Conservation (phyloP, 2,888 invertebrate genomes). For the Nemapogon koenigi region DNA sequence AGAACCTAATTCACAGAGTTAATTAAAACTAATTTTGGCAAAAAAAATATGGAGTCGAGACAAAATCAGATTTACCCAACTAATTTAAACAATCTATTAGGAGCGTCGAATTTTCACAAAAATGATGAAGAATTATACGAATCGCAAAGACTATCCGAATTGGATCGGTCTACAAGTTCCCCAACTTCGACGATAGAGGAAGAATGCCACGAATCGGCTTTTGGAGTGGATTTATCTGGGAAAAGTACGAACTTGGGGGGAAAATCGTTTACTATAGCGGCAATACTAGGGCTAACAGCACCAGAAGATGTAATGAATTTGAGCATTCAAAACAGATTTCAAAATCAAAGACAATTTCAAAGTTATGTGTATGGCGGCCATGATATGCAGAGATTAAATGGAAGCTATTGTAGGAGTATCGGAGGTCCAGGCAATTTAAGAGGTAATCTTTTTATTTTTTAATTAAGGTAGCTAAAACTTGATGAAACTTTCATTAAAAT, state of each 20-base stretch:
- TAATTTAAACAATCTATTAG: conserved; percentile 41
- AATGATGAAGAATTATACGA: conserved; percentile 35
- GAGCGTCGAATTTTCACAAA: conserved; percentile 41
- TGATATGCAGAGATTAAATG: conserved; percentile 44
- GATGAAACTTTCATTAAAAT: too few relatives aligned
- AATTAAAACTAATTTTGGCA: conserved; percentile 13
- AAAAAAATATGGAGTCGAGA: conserved; percentile 42
- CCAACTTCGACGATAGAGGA: conserved; percentile 47
- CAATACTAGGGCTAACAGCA: conserved; percentile 79
- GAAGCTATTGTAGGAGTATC: conserved; percentile 42
- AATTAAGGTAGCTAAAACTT: too few relatives aligned
- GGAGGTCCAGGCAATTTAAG: conserved; percentile 30
- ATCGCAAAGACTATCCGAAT: conserved; percentile 26
- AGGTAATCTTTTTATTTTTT: conserved; percentile 27
- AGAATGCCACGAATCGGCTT: conserved; percentile 41
- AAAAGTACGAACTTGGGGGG: conserved; percentile 54
- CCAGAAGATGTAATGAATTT: conserved; percentile 58
- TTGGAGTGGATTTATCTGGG: conserved; percentile 50
- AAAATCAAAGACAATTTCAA: conserved; percentile 48
- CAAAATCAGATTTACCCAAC: conserved; percentile 36
- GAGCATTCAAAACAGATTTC: conserved; percentile 57
- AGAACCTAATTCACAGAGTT: conserved; percentile 6
- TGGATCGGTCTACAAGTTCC: conserved; percentile 29
- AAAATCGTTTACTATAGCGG: conserved; percentile 88
- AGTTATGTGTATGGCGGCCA: conserved; percentile 47